These are phyloP conservation scores for Pollenia angustigena DNA, from an alignment of 2,888 invertebrate species.

Conservation along the genomic window DNA sequence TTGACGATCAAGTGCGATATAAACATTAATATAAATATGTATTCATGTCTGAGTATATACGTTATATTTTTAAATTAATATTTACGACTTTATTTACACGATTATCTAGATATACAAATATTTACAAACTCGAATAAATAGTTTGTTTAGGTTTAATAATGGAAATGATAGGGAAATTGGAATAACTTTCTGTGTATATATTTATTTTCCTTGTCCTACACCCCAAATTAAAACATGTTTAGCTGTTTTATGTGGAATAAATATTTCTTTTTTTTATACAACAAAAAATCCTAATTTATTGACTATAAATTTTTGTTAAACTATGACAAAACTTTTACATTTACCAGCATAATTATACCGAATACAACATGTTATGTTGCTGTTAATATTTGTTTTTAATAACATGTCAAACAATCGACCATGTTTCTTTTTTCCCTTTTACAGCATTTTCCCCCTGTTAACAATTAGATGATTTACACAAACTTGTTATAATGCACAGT, in stretches of 20 bases:
- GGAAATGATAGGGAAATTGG: background rate
- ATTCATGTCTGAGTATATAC: background rate
- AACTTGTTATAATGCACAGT: background rate
- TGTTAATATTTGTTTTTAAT: slow-evolving; percentile 29
- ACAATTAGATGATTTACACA: background rate
- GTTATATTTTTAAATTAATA: slow-evolving; percentile 23
- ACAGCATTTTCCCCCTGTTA: background rate
- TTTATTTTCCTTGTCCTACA: background rate
- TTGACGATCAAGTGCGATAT: no score
- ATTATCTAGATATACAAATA: slow-evolving; percentile 25
- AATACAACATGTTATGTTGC: background rate
- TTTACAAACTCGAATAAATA: background rate
- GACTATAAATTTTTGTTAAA: slow-evolving; percentile 47
- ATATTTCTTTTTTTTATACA: background rate
- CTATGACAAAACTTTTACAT: slow-evolving; percentile 14
- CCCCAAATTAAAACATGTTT: slow-evolving; percentile 55
- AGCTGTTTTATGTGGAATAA: slow-evolving; percentile 8
- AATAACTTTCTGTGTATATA: background rate
- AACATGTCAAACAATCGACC: slow-evolving; percentile 31
- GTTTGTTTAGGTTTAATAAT: background rate
- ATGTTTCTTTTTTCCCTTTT: background rate
- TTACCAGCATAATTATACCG: background rate
- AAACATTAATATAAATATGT: background rate
- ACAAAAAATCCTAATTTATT: slow-evolving; percentile 31
- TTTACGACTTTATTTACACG: slow-evolving; percentile 61